Percentiles rank a stretch among this genome's conserved stretches.
Evolutionary conservation across 1,140 invertebrate genomes (phyloP).

Genomic region (Dysdera silvatica): DNA sequence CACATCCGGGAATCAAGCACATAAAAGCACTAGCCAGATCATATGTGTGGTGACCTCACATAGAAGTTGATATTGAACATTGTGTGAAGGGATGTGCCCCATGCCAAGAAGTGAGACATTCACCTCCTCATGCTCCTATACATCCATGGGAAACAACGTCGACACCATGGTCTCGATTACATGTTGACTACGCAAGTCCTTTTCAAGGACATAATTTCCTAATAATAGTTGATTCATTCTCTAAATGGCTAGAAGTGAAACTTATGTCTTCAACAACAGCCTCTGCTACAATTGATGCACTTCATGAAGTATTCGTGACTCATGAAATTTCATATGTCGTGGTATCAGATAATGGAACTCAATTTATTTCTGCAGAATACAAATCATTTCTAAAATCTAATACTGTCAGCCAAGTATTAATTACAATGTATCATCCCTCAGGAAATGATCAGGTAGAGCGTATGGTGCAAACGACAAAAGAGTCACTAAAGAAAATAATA

Average conservation of each 20-base stretch:
- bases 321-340: not conserved
- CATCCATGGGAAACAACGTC: conserved; percentile 39
- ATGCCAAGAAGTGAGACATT: conserved; percentile 34
- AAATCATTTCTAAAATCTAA: not conserved
- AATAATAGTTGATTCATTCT: conserved; percentile 44
- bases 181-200: conserved; percentile 48
- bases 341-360: not conserved
- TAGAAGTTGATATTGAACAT: conserved; percentile 44
- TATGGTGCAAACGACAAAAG: not conserved
- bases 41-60: conserved; percentile 45
- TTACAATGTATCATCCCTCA: not conserved
- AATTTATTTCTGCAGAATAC: not conserved
- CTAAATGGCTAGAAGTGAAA: conserved; percentile 43
- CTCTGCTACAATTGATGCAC: not conserved
- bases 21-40: conserved; percentile 42
- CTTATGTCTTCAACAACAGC: not conserved
- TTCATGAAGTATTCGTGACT: not conserved
- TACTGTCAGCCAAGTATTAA: not conserved
- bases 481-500: not conserved
- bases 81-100: conserved; percentile 30
- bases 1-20: conserved; percentile 35
- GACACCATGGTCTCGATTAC: conserved; percentile 45
- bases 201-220: conserved; percentile 39
- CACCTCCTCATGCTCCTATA: conserved; percentile 31
- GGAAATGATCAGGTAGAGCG: conserved; percentile 1